Percentiles rank a stretch among this genome's conserved stretches.
phyloP scores from a whole-genome alignment of 37 sponge, comb jelly and placozoan genomes.

The Geodia barretti region DNA sequence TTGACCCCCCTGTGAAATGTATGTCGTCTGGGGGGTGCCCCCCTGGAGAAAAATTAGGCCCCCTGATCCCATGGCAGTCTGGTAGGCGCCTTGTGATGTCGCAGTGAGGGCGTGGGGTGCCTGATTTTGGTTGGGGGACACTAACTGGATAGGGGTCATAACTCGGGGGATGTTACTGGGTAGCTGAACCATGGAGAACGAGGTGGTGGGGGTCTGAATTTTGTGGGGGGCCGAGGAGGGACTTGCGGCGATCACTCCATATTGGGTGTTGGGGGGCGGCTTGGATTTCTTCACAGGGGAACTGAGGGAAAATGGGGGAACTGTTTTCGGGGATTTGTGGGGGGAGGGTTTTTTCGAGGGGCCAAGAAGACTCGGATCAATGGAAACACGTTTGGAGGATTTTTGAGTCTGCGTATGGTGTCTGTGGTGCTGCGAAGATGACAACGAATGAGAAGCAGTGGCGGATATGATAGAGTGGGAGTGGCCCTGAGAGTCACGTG shows the following conservation, averaged over 20 bases:
- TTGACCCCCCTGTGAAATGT: conserved; percentile 22
- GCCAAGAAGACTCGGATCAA: not conserved
- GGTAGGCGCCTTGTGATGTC: not conserved
- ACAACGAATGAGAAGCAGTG: not conserved
- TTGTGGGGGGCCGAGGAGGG: not conserved
- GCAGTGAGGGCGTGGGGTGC: not conserved
- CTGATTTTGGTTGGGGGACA: not conserved
- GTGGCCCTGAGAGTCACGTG: not conserved
- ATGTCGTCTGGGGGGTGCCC: not conserved
- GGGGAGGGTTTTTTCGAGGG: not conserved
- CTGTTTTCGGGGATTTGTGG: not conserved
- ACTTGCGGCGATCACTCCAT: not conserved
- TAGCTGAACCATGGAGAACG: not conserved
- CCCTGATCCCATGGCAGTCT: conserved; percentile 5
- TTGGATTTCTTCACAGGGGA: not conserved
- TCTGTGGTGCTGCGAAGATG: not conserved
- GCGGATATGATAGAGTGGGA: not conserved
- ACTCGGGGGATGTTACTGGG: not conserved
- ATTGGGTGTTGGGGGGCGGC: not conserved
- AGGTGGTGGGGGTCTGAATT: not conserved
- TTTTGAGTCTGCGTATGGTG: not conserved
- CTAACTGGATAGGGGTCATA: conserved; percentile 34
- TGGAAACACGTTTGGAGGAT: not conserved
- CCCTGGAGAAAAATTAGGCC: conserved; percentile 35
- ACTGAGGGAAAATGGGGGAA: not conserved